Percentiles rank a stretch among this genome's conserved stretches.
Conservation (phyloP, 2,888 invertebrate genomes). For the Nomada ferruginata region DNA sequence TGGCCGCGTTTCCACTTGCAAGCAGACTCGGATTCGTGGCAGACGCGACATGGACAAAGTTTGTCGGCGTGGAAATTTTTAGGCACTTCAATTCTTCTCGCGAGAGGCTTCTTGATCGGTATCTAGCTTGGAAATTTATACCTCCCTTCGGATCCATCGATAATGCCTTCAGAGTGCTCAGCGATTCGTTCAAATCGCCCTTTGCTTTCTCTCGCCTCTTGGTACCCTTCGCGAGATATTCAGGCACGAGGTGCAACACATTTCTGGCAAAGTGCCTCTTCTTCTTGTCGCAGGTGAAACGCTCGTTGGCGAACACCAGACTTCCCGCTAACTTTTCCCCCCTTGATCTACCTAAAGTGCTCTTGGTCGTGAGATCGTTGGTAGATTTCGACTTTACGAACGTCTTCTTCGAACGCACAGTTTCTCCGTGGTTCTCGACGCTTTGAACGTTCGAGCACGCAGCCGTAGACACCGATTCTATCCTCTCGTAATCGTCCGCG, state of each 20-base stretch:
- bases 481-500: slow-evolving; percentile 58
- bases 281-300: slow-evolving; percentile 36
- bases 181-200: slow-evolving; percentile 15
- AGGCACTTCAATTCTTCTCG: slow-evolving; percentile 71
- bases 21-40: slow-evolving; percentile 73
- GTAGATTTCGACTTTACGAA: slow-evolving; percentile 18
- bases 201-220: slow-evolving; percentile 63
- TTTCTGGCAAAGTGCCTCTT: slow-evolving; percentile 72
- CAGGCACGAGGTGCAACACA: slow-evolving; percentile 76
- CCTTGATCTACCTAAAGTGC: not conserved
- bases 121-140: not conserved
- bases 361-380: slow-evolving; percentile 25
- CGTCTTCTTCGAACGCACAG: not conserved
- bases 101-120: slow-evolving; percentile 60
- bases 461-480: slow-evolving; percentile 27
- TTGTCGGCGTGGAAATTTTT: slow-evolving; percentile 78
- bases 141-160: not conserved
- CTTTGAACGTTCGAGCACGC: not conserved
- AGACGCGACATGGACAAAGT: slow-evolving; percentile 81
- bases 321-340: not conserved
- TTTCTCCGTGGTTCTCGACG: not conserved
- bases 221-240: slow-evolving; percentile 66
- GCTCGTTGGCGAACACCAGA: not conserved
- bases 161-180: slow-evolving; percentile 28
- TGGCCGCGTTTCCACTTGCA: slow-evolving; percentile 22